Evolutionary conservation across 2,888 invertebrate genomes (phyloP), one percentile per base, ranked within the genome.

Genomic region (Microplitis manilae): DNA sequence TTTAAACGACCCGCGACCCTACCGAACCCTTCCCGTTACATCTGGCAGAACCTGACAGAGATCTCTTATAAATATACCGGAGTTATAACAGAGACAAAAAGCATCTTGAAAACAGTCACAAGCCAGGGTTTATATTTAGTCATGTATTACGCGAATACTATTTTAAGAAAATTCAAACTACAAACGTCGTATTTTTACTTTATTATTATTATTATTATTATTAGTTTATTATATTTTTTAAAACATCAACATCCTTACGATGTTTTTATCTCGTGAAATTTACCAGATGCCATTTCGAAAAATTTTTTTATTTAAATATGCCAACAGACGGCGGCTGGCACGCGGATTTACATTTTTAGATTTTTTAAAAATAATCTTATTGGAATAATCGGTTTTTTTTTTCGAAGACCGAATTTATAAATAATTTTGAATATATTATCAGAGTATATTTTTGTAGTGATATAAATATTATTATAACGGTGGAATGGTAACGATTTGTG

Each of bases 111-210:
- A 77, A 75, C 82, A 79, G 83, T 50, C 50, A 50, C 50, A 50
- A 83, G 84, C 81, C 84, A 85, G 83, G 76, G 82, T 86, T 85
- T 87, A 88, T 86, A 86, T 88, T 88, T 88, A 88, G 77, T 81
- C 82, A 81, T 75, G 83, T 85, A 87, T 88, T 89, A 87, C 88
- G 87, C 86, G 87, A 85, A 80, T 82, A 83, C 87, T 89, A 89
- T 88, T 89, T 89, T 88, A 87, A 88, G 87, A 77, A 84, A 50
- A 50, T 13, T 50, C 5, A 13, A 13, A 50, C 13, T 67, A 13
- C 20, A 50, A 50, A 41, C 13, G 17, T 38, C 39, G 64, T 15
- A 61, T 39, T 7, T 65, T 65, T 65, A 20, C 38, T 38, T 65
- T 65, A 30, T 65, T 9, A 30, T 13, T 30, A 20, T 65, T 65